Percentiles rank a stretch among this genome's conserved stretches.
These are phyloP conservation scores for Lophura nycthemera DNA, from an alignment of 2,113 vertebrate species.

Conservation along the genomic window DNA sequence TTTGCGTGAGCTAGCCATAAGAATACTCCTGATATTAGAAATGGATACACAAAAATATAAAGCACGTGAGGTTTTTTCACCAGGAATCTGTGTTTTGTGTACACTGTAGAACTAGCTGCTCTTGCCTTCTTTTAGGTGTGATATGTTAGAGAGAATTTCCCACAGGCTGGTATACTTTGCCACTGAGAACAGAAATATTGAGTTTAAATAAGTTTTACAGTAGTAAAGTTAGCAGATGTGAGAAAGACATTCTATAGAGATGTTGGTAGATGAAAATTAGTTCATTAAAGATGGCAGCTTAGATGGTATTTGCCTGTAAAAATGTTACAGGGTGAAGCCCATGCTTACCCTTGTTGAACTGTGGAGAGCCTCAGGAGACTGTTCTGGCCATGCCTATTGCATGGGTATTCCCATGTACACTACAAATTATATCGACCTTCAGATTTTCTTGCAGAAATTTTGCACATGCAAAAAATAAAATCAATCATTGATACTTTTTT, in stretches of 20 bases:
- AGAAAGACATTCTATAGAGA: accelerated
- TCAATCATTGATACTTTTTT: neutral
- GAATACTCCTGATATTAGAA: neutral
- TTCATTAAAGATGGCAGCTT: neutral
- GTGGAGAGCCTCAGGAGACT: neutral
- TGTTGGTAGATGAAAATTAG: neutral
- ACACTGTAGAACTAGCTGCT: neutral
- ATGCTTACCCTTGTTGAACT: neutral
- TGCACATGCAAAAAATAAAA: neutral
- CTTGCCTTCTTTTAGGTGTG: neutral
- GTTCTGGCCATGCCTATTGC: neutral
- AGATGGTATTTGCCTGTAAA: neutral
- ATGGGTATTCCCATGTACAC: neutral
- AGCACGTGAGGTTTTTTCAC: neutral
- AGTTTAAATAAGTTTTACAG: neutral
- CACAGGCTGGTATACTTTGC: neutral
- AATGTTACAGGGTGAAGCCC: neutral
- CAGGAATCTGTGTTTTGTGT: neutral
- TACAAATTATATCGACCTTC: neutral
- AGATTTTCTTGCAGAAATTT: neutral
- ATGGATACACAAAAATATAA: neutral
- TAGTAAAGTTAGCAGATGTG: neutral
- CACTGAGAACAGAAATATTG: neutral
- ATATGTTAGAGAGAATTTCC: neutral
- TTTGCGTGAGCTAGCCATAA: neutral